Base-by-base conservation (phyloP, 2,797 vertebrate species). In the Smutsia gigantea region DNA sequence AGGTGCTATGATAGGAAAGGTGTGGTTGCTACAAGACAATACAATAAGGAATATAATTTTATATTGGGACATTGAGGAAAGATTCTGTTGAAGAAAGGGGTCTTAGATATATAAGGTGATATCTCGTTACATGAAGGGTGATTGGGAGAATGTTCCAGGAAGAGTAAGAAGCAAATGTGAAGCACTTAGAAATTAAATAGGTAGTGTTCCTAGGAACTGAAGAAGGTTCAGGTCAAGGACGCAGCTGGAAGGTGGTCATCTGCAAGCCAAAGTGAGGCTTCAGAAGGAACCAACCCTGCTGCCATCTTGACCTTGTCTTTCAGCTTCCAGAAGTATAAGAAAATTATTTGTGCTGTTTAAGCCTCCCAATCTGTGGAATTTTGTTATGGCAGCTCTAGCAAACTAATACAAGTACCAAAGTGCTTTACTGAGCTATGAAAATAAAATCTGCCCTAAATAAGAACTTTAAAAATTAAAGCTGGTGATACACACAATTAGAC, bases 311-410 rank as follows among this genome's bases (percentile, higher is more conserved):
- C 42, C 19, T 72, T 12, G 2, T n/a, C 39, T 15, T 37, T n/a
- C 3, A 69, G 19, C 13, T 2, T 75, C 19, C 5, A 63, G 18
- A 57, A 10, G 0, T 59, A 4, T 5, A 14, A 68, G 23, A 39
- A 74, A 75, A 53, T 23, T 34, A 84, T 29, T 34, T 55, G 12
- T 37, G 12, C 17, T 82, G 31, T 19, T 39, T 75, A 86, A 37
- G 21, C 0, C 17, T n/a, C 4, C 3, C 3, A 39, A 5, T 5
- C 10, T 31, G 0, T 37, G 4, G 19, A 23, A 37, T 7, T 25
- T 55, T 34, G 10, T 27, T 21, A 39, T 2, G 19, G 12, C 2
- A 61, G 3, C 10, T 0, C 3, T 17, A 79, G 15, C 1, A 29
- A 49, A 34, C 17, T 29, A n/a, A 27, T 21, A 53, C 0, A 94